Conservation (phyloP, 2,888 invertebrate species). For the Sinohyriopsis cumingii region DNA sequence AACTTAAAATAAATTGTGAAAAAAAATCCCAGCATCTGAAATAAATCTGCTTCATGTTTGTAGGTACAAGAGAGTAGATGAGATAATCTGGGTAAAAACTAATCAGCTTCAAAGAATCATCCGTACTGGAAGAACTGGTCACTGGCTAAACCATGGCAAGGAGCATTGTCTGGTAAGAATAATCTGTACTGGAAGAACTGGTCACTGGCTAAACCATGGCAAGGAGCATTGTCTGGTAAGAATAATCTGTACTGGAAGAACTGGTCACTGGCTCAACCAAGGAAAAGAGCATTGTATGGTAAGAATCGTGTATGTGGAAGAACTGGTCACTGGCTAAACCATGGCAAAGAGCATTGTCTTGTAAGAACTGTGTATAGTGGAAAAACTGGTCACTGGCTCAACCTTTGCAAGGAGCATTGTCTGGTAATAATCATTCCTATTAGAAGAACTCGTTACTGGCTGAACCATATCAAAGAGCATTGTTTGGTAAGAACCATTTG, state of each 20-base stretch:
- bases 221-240: slow-evolving; percentile 95
- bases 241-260: slow-evolving; percentile 95
- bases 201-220: slow-evolving; percentile 98
- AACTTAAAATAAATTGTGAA: background rate
- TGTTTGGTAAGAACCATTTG: slow-evolving; percentile 78
- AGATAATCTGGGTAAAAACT: slow-evolving; percentile 99
- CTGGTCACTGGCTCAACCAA: slow-evolving; percentile 99
- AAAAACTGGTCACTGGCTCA: too few relatives aligned
- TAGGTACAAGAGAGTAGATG: slow-evolving; percentile 90
- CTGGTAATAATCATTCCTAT: slow-evolving; percentile 93
- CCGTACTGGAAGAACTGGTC: slow-evolving; percentile 95
- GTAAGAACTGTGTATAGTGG: too few relatives aligned
- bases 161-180: slow-evolving; percentile 88
- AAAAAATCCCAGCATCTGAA: background rate
- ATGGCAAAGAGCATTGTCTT: slow-evolving; percentile 76
- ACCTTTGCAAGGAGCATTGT: slow-evolving; percentile 87
- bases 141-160: slow-evolving; percentile 99
- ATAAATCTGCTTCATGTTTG: background rate
- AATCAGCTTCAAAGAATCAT: slow-evolving; percentile 98
- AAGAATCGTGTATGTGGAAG: slow-evolving; percentile 79
- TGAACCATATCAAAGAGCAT: slow-evolving; percentile 98
- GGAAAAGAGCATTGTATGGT: slow-evolving; percentile 97
- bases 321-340: slow-evolving; percentile 98
- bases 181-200: slow-evolving; percentile 87
- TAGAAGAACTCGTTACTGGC: slow-evolving; percentile 97